phyloP scores from a whole-genome alignment of 2,113 vertebrate species.

The Oreochromis spilurus region DNA sequence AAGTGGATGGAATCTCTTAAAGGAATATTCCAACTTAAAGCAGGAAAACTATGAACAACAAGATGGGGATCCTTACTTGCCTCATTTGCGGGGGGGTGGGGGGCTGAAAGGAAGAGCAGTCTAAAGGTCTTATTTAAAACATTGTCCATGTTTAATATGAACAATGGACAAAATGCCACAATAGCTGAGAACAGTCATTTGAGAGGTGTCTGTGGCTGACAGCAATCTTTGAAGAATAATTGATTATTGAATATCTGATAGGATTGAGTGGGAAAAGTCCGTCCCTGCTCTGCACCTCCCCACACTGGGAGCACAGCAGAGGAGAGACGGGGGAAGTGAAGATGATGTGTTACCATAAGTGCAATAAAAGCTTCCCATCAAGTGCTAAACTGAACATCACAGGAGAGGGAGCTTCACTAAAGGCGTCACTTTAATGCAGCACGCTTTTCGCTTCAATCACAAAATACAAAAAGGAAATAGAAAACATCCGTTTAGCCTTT shows the following conservation, averaged over 20 bases:
- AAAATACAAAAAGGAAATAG: not conserved
- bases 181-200: not conserved
- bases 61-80: not conserved
- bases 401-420: fast-evolving
- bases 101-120: not conserved
- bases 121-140: no score
- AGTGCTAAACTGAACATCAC: not conserved
- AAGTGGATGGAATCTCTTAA: not conserved
- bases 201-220: not conserved
- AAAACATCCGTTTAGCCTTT: fast-evolving
- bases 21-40: not conserved
- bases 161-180: not conserved
- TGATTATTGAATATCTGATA: not conserved
- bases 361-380: not conserved
- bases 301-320: not conserved
- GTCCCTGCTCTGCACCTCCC: not conserved
- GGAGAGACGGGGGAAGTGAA: not conserved
- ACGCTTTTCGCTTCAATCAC: not conserved
- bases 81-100: not conserved
- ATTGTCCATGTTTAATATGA: not conserved
- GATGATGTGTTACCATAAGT: not conserved
- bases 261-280: not conserved
- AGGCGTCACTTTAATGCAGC: not conserved
- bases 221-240: not conserved
- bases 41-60: not conserved